Evolutionary conservation across 2,888 invertebrate genomes (phyloP).

Genomic region (Dryobota labecula): DNA sequence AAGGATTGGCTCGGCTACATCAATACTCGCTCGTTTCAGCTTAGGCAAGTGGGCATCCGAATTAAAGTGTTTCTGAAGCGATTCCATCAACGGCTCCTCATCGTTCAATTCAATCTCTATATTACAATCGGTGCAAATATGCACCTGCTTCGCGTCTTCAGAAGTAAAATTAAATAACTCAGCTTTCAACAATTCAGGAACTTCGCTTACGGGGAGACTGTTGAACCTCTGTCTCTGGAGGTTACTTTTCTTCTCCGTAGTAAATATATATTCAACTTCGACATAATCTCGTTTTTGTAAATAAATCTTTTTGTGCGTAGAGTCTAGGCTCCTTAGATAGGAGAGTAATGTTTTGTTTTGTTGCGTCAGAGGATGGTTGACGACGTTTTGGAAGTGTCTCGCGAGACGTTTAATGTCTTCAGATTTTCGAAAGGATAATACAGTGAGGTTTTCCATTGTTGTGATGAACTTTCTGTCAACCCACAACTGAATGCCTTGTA

Average conservation of each 20-base stretch:
- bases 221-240: slow-evolving; percentile 86
- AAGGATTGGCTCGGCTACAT: slow-evolving; percentile 84
- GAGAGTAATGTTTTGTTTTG: slow-evolving; percentile 73
- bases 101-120: slow-evolving; percentile 86
- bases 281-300: slow-evolving; percentile 81
- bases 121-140: slow-evolving; percentile 87
- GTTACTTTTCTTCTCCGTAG: slow-evolving; percentile 86
- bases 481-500: slow-evolving; percentile 65
- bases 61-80: slow-evolving; percentile 85
- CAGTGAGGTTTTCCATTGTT: slow-evolving; percentile 78
- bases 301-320: slow-evolving; percentile 81
- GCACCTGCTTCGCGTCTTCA: slow-evolving; percentile 84
- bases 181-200: slow-evolving; percentile 84
- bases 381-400: slow-evolving; percentile 80
- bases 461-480: slow-evolving; percentile 70
- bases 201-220: slow-evolving; percentile 86
- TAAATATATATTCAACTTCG: slow-evolving; percentile 87
- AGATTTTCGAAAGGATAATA: slow-evolving; percentile 83
- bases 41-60: slow-evolving; percentile 83
- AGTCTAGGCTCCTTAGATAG: slow-evolving; percentile 80
- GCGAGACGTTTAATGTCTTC: slow-evolving; percentile 85
- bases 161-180: slow-evolving; percentile 75
- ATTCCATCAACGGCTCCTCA: slow-evolving; percentile 86
- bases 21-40: slow-evolving; percentile 84
- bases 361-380: slow-evolving; percentile 81